phyloP scores from a whole-genome alignment of 2,113 vertebrate genomes.

The Heloderma charlesbogerti region DNA sequence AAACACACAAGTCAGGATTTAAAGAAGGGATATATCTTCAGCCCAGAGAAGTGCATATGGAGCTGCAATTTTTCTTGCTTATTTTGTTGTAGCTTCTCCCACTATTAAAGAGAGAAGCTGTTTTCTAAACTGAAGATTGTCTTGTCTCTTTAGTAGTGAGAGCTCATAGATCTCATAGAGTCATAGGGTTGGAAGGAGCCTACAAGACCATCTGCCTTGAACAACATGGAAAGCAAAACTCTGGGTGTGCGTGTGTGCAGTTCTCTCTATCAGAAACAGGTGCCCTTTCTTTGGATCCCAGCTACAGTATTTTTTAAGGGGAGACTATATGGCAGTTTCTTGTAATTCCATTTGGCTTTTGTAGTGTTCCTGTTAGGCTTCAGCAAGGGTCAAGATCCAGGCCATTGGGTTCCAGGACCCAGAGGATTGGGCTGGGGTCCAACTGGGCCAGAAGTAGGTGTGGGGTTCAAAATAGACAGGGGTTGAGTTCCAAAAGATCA shows the following conservation, averaged over 20 bases:
- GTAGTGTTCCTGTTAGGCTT: not conserved
- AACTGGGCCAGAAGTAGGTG: not conserved
- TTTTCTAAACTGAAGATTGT: not conserved
- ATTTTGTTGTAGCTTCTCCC: not conserved
- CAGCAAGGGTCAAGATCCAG: not conserved
- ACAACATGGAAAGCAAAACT: not conserved
- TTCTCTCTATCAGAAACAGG: not conserved
- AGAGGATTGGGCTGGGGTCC: not conserved
- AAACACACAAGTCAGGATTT: not conserved
- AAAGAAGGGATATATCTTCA: not conserved
- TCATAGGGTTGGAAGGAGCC: too few species aligned
- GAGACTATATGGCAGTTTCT: not conserved
- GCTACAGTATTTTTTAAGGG: not conserved
- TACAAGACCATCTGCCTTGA: too few species aligned
- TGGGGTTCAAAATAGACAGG: not conserved
- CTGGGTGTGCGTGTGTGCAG: not conserved
- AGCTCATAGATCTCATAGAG: too few species aligned
- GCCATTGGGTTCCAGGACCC: not conserved
- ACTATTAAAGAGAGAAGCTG: not conserved
- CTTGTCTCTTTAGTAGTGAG: not conserved
- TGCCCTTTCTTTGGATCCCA: not conserved
- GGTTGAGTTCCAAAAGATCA: not conserved
- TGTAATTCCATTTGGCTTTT: constrained; percentile 2
- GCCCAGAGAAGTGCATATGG: too few species aligned
- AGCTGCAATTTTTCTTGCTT: not conserved